These are phyloP conservation scores for Netelia fuscicornis DNA, from an alignment of 2,888 invertebrate species.

Conservation along the genomic window DNA sequence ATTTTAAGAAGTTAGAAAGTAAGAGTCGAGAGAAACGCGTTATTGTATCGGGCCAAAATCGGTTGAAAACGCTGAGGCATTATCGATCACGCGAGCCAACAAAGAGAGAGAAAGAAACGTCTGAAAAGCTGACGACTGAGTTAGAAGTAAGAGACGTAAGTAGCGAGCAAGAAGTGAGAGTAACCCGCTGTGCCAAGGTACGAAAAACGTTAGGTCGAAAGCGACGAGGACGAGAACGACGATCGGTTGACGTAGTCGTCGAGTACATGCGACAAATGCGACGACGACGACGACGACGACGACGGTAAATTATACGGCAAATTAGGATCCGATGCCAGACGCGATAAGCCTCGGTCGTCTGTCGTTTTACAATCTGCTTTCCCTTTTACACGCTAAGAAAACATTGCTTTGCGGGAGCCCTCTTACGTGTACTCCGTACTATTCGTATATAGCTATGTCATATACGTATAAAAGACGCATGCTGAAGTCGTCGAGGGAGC, in stretches of 20 bases:
- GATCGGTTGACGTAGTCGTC: slow-evolving; percentile 6
- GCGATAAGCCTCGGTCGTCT: slow-evolving; percentile 66
- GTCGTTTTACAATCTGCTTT: slow-evolving; percentile 62
- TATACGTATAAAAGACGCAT: slow-evolving; percentile 22
- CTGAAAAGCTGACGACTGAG: background rate
- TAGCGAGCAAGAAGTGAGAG: slow-evolving; percentile 53
- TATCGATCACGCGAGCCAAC: slow-evolving; percentile 52
- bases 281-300: slow-evolving; percentile 39
- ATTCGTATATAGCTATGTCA: slow-evolving; percentile 15
- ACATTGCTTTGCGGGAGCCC: slow-evolving; percentile 45
- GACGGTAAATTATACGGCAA: slow-evolving; percentile 67
- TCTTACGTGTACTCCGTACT: slow-evolving; percentile 41
- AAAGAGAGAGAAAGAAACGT: slow-evolving; percentile 39
- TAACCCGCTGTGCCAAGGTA: slow-evolving; percentile 65
- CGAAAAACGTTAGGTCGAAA: slow-evolving; percentile 59
- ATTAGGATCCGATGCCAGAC: slow-evolving; percentile 69
- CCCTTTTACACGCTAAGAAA: slow-evolving; percentile 57
- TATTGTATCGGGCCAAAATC: slow-evolving; percentile 49
- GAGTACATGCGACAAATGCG: background rate
- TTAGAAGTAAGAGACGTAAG: slow-evolving; percentile 26
- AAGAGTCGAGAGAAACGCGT: slow-evolving; percentile 24
- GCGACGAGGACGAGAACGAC: slow-evolving; percentile 29
- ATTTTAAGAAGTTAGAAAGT: background rate
- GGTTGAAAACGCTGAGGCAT: slow-evolving; percentile 30
- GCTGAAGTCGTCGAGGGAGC: slow-evolving; percentile 43